These are phyloP conservation scores for Manis crassicaudata DNA, from an alignment of 2,797 vertebrate species.

Conservation along the genomic window DNA sequence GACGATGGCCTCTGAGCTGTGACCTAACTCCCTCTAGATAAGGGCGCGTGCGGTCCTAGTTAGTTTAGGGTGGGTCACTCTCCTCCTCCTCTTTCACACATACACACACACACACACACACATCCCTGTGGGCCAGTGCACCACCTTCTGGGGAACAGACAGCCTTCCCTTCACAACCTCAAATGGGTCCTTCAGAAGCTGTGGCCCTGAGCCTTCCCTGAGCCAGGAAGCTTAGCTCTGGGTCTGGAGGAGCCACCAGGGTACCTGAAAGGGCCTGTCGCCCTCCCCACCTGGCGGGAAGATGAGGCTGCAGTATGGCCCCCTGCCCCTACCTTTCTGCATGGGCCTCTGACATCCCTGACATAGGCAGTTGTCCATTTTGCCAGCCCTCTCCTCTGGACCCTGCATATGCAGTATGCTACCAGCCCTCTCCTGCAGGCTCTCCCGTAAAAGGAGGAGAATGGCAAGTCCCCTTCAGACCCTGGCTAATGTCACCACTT, in stretches of 20 bases:
- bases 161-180: not conserved
- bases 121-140: not conserved
- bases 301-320: not conserved
- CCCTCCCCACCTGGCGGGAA: not conserved
- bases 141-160: not conserved
- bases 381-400: not conserved
- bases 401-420: accelerated
- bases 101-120: not conserved
- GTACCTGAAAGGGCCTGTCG: not conserved
- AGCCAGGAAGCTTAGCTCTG: not conserved
- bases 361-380: accelerated
- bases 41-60: not conserved
- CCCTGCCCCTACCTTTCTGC: not conserved
- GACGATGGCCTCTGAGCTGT: not conserved
- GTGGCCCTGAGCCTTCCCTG: not conserved
- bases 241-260: not conserved
- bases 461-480: not conserved
- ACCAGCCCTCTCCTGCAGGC: not conserved
- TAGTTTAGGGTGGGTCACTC: not conserved
- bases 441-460: not conserved
- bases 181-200: not conserved
- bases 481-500: not conserved
- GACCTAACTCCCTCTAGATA: not conserved
- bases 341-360: not conserved
- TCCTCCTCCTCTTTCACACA: not conserved